phyloP scores from a whole-genome alignment of 2,888 invertebrate genomes.

The Clistopyga incitator region DNA sequence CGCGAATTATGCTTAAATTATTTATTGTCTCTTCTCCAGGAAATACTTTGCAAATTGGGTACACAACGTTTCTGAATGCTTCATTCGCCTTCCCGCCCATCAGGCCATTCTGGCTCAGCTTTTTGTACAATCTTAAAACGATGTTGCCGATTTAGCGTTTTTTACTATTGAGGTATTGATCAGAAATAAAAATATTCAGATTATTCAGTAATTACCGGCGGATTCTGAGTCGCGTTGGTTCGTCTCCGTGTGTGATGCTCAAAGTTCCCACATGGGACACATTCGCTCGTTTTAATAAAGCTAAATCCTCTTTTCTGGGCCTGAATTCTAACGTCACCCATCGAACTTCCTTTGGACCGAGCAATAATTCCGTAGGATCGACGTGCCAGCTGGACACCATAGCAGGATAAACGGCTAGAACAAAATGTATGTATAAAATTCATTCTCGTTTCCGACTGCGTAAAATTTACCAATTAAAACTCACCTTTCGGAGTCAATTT shows the following conservation, averaged over 20 bases:
- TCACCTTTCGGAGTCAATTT: conserved; percentile 81
- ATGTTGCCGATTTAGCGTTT: neutral
- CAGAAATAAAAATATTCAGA: neutral
- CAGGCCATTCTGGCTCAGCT: conserved; percentile 78
- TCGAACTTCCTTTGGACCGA: conserved; percentile 83
- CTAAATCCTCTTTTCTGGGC: conserved; percentile 85
- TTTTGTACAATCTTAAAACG: conserved; percentile 77
- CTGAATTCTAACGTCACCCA: conserved; percentile 83
- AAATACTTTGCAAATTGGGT: conserved; percentile 79
- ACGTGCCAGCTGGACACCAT: conserved; percentile 81
- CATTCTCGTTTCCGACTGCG: neutral
- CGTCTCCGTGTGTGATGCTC: conserved; percentile 85
- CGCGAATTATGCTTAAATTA: conserved; percentile 78
- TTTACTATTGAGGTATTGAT: neutral
- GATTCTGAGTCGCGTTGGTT: conserved; percentile 84
- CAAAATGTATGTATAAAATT: conserved; percentile 4
- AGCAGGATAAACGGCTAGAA: conserved; percentile 79
- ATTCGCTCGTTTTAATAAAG: conserved; percentile 79
- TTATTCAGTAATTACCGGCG: conserved; percentile 74
- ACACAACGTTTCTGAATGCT: conserved; percentile 77
- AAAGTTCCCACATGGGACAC: conserved; percentile 84
- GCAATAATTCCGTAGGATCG: conserved; percentile 83
- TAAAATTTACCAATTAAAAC: neutral
- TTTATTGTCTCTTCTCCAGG: conserved; percentile 78
- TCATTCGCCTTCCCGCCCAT: conserved; percentile 76